Evolutionary conservation across 2,797 vertebrate genomes (phyloP).

Genomic region (Furcifer pardalis): DNA sequence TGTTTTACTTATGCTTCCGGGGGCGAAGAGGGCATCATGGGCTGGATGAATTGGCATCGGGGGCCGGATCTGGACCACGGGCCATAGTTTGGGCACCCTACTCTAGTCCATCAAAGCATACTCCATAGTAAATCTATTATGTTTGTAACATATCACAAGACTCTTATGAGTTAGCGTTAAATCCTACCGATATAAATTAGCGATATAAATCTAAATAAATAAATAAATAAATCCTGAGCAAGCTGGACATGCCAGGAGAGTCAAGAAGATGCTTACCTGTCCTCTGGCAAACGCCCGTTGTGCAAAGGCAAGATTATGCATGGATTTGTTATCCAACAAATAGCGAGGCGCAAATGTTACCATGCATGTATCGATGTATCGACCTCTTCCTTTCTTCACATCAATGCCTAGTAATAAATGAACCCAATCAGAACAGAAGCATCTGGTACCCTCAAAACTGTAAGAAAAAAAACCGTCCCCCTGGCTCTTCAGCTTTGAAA

Average conservation of each 20-base stretch:
- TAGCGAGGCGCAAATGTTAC: constrained; percentile 97
- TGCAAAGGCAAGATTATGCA: constrained; percentile 92
- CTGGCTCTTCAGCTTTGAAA: too few species aligned
- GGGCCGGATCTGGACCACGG: too few species aligned
- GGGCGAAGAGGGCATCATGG: too few species aligned
- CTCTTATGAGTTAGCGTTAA: not conserved
- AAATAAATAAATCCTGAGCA: too few species aligned
- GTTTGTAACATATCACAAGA: not conserved
- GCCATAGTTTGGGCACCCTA: too few species aligned
- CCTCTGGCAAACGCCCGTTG: constrained; percentile 95
- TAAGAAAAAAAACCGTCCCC: too few species aligned
- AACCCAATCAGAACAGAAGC: constrained; percentile 16
- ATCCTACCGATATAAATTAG: too few species aligned
- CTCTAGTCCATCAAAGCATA: too few species aligned
- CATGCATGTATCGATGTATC: constrained; percentile 93
- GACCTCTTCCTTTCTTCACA: constrained; percentile 93
- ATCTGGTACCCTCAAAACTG: not conserved
- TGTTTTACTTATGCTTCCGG: too few species aligned
- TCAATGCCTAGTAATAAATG: constrained; percentile 85
- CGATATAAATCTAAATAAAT: too few species aligned
- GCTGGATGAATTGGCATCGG: too few species aligned
- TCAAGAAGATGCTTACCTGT: constrained; percentile 80
- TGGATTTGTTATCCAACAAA: constrained; percentile 92
- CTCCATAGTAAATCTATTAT: not conserved
- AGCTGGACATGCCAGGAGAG: too few species aligned